Conservation (phyloP, 2,888 invertebrate species). For the Cyrtodaria siliqua region DNA sequence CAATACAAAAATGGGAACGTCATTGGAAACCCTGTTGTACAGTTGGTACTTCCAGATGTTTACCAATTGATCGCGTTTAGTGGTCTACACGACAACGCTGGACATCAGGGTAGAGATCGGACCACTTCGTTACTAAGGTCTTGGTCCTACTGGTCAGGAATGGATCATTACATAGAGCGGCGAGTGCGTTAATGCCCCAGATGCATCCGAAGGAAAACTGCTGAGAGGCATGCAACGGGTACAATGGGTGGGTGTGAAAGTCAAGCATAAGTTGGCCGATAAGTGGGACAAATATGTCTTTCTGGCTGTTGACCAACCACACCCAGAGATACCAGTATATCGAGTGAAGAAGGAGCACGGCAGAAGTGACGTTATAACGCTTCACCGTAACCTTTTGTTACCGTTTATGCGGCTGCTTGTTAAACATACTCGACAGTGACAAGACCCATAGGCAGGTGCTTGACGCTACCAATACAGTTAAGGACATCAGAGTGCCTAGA, state of each 20-base stretch:
- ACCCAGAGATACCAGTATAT: constrained; percentile 9
- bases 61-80: constrained; percentile 1
- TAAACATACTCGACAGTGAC: too few species aligned
- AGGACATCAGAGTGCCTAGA: too few species aligned
- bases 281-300: constrained; percentile 24
- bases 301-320: constrained; percentile 14
- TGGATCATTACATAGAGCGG: constrained; percentile 15
- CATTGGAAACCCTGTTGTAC: not conserved
- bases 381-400: constrained; percentile 33
- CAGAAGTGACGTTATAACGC: not conserved
- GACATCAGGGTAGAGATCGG: constrained; percentile 39
- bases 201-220: constrained; percentile 10
- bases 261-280: constrained; percentile 40
- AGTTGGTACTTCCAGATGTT: not conserved
- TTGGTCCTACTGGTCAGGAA: constrained; percentile 26
- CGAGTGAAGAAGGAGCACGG: constrained; percentile 11
- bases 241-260: constrained; percentile 27
- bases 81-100: constrained; percentile 12
- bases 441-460: too few species aligned
- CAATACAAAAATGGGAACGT: not conserved
- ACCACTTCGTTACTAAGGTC: constrained; percentile 15
- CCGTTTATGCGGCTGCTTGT: not conserved
- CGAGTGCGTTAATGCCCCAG: constrained; percentile 8
- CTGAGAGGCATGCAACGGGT: not conserved
- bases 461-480: too few species aligned